Evolutionary conservation across 2,113 vertebrate species (phyloP).

Genomic region (Thunnus maccoyii): DNA sequence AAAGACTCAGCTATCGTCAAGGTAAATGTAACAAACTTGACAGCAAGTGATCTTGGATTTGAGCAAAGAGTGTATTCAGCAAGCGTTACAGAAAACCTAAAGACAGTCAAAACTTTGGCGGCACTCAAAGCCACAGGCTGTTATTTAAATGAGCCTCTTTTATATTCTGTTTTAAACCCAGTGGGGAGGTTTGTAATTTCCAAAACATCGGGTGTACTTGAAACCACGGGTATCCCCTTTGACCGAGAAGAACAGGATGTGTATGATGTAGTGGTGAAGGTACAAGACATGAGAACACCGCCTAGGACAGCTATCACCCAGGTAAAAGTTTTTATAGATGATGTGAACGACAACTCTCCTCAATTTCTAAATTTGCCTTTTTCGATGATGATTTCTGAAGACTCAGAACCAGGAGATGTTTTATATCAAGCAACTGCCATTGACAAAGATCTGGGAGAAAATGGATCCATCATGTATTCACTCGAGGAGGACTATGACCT

Average conservation of each 20-base stretch:
- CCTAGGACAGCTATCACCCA: constrained; percentile 87
- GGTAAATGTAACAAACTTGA: constrained; percentile 84
- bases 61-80: constrained; percentile 82
- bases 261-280: constrained; percentile 89
- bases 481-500: constrained; percentile 92
- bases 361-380: constrained; percentile 92
- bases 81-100: constrained; percentile 88
- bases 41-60: constrained; percentile 86
- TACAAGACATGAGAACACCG: constrained; percentile 89
- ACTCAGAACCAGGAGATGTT: constrained; percentile 93
- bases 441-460: constrained; percentile 91
- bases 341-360: constrained; percentile 92
- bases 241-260: constrained; percentile 89
- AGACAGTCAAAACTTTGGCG: constrained; percentile 82
- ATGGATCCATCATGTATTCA: constrained; percentile 88
- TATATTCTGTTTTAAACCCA: constrained; percentile 89
- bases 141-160: constrained; percentile 91
- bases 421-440: constrained; percentile 92
- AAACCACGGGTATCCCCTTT: constrained; percentile 90
- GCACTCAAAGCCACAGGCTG: constrained; percentile 88
- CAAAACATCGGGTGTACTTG: constrained; percentile 90
- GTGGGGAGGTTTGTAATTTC: constrained; percentile 88
- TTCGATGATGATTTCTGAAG: constrained; percentile 89
- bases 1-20: constrained; percentile 87
- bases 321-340: constrained; percentile 91